These are phyloP conservation scores for Limnothrissa miodon DNA, from an alignment of 2,113 vertebrate species.

Conservation along the genomic window DNA sequence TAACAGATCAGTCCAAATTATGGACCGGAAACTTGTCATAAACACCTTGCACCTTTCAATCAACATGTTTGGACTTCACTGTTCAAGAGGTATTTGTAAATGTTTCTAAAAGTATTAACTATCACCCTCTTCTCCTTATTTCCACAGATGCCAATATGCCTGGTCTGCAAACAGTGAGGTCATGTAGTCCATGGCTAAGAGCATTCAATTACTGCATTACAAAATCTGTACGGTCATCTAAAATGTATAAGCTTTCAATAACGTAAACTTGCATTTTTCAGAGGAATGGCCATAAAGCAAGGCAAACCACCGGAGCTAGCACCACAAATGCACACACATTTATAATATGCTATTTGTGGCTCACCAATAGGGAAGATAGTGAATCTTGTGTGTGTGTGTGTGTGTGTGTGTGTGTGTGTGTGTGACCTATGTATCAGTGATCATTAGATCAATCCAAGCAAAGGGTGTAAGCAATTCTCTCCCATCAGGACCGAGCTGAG, in stretches of 20 bases:
- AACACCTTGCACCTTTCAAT: neutral
- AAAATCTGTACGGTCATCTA: neutral
- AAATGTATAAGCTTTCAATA: neutral
- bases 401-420: neutral
- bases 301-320: neutral
- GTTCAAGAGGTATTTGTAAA: neutral
- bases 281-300: neutral
- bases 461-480: neutral
- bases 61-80: neutral
- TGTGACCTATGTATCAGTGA: neutral
- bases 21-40: neutral
- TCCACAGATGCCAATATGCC: neutral
- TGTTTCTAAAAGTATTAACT: too few relatives aligned
- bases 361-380: neutral
- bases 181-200: neutral
- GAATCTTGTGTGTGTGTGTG: neutral
- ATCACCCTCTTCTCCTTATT: neutral
- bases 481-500: neutral
- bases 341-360: neutral
- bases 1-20: neutral
- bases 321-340: neutral
- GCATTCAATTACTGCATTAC: neutral
- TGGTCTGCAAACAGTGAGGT: too few relatives aligned
- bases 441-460: too few relatives aligned
- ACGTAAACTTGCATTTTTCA: neutral